These are phyloP conservation scores for Drosophila dunni DNA, from an alignment of 1,140 invertebrate species.

Conservation along the genomic window DNA sequence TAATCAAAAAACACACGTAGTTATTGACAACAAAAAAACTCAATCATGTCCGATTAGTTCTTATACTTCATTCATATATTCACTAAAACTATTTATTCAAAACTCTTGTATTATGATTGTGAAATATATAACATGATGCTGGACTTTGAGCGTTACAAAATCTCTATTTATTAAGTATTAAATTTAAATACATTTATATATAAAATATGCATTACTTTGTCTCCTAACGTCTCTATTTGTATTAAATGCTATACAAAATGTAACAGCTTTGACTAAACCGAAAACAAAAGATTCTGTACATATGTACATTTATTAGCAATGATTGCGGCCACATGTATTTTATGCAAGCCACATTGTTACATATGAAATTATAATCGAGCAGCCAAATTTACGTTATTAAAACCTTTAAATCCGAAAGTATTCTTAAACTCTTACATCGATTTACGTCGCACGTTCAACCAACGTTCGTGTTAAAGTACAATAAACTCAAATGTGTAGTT, in stretches of 20 bases:
- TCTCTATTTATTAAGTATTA: constrained; percentile 33
- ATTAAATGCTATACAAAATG: constrained; percentile 5
- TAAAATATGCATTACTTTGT: constrained; percentile 50
- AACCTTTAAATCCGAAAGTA: background rate
- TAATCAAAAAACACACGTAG: background rate
- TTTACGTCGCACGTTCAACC: constrained; percentile 3
- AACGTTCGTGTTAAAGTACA: constrained; percentile 12
- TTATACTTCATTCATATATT: no score
- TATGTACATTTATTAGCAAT: constrained; percentile 47
- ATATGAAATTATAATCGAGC: constrained; percentile 6
- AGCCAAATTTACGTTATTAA: constrained; percentile 3
- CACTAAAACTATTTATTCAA: no score
- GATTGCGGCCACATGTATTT: constrained; percentile 45
- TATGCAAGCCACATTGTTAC: constrained; percentile 61
- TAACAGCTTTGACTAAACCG: constrained; percentile 30
- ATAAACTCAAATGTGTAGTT: constrained; percentile 15
- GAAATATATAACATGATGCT: background rate
- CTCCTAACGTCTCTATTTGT: constrained; percentile 65
- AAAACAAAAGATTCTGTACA: constrained; percentile 31
- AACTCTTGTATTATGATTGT: no score
- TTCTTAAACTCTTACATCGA: constrained; percentile 5
- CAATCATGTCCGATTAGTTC: background rate
- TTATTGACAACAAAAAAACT: background rate
- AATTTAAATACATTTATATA: constrained; percentile 34
- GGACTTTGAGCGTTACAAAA: constrained; percentile 3